Percentiles rank a stretch among this genome's conserved stretches.
Evolutionary conservation across 2,797 vertebrate species (phyloP).

Genomic region (Chelmon rostratus): DNA sequence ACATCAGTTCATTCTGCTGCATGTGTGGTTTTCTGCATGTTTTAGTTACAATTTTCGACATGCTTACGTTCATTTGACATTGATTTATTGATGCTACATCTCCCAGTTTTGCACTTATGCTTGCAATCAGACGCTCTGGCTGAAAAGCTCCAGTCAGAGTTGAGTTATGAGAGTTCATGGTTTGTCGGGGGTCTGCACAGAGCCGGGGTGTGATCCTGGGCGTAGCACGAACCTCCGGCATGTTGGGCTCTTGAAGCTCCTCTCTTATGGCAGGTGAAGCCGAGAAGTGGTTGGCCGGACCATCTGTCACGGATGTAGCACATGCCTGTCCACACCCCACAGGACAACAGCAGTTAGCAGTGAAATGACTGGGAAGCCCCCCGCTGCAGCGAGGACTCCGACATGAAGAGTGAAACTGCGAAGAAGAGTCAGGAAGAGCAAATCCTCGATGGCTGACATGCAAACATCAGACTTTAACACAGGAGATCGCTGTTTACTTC

Average conservation of each 20-base stretch:
- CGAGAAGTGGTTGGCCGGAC: conserved; percentile 13
- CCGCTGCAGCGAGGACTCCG: neutral
- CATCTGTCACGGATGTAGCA: conserved; percentile 58
- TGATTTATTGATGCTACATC: neutral
- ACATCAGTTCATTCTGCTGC: neutral
- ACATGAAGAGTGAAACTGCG: neutral
- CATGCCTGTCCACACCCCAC: conserved; percentile 50
- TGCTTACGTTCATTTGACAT: neutral
- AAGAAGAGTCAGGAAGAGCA: neutral
- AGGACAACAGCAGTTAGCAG: conserved; percentile 6
- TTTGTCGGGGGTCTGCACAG: conserved; percentile 31
- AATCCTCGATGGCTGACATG: neutral
- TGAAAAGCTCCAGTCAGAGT: conserved; percentile 18
- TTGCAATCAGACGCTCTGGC: neutral
- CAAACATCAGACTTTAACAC: neutral
- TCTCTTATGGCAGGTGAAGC: conserved; percentile 60
- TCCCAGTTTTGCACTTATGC: neutral
- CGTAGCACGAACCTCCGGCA: conserved; percentile 32
- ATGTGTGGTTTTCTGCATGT: neutral
- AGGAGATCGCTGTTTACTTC: neutral
- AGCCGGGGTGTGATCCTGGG: neutral
- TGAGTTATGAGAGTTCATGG: conserved; percentile 53
- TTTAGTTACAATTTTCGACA: neutral
- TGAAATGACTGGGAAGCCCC: conserved; percentile 9
- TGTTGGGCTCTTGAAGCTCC: conserved; percentile 34